phyloP scores from a whole-genome alignment of 2,888 invertebrate genomes.

The Campoplex capitator region DNA sequence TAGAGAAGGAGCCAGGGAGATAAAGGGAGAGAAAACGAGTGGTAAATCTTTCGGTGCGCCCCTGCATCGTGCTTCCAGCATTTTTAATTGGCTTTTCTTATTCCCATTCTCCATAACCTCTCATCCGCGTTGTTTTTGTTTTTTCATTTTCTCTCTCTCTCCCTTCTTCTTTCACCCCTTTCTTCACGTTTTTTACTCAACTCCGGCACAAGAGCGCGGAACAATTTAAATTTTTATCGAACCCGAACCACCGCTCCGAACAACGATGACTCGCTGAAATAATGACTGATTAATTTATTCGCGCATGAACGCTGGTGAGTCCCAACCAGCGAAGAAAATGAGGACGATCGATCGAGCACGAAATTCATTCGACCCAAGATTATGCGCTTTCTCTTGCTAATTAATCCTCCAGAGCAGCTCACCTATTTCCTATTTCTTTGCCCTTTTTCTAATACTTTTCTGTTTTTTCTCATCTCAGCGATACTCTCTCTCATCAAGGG shows the following conservation, averaged over 20 bases:
- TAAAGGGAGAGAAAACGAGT: slow-evolving; percentile 22
- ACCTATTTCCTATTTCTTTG: neutral
- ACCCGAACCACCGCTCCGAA: neutral
- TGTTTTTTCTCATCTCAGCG: neutral
- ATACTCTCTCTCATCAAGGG: neutral
- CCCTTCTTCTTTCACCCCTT: neutral
- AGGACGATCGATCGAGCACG: slow-evolving; percentile 15
- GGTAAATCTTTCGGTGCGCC: slow-evolving; percentile 55
- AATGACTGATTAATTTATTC: slow-evolving; percentile 39
- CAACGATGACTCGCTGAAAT: slow-evolving; percentile 23
- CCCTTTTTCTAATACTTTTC: neutral
- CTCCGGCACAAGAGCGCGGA: neutral
- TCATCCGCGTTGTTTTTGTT: slow-evolving; percentile 7
- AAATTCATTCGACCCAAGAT: slow-evolving; percentile 20
- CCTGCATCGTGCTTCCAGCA: slow-evolving; percentile 38
- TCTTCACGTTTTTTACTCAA: neutral
- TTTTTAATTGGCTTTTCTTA: slow-evolving; percentile 66
- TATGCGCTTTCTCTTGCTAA: slow-evolving; percentile 2
- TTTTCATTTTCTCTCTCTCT: neutral
- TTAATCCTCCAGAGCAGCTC: neutral
- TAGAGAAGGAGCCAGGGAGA: slow-evolving; percentile 26
- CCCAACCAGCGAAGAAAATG: neutral
- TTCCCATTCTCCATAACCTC: slow-evolving; percentile 42
- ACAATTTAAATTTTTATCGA: slow-evolving; percentile 52
- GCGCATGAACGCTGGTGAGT: neutral